Evolutionary conservation across 2,113 vertebrate genomes (phyloP).

Genomic region (Cochlearius cochlearius): DNA sequence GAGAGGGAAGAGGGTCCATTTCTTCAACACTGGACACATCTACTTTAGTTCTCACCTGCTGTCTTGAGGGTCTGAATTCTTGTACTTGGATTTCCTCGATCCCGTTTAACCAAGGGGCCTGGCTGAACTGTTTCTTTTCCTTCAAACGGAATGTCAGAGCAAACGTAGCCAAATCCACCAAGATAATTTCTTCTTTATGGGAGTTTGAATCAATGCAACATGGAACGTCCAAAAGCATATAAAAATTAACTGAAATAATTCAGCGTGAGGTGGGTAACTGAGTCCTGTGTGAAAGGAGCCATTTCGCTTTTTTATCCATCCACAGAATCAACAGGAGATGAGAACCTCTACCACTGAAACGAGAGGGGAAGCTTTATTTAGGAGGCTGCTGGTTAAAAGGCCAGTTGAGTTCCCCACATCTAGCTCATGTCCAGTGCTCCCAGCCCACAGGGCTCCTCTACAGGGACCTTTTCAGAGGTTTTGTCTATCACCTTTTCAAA

Average conservation of each 20-base stretch:
- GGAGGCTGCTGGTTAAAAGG: not conserved
- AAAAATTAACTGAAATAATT: not conserved
- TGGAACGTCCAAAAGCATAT: not conserved
- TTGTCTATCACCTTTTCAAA: not conserved
- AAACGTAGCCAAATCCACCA: not conserved
- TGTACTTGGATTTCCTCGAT: not conserved
- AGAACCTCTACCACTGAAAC: not conserved
- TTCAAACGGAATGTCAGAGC: not conserved
- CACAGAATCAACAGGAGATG: not conserved
- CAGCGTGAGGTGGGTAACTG: not conserved
- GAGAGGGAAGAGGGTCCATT: not conserved
- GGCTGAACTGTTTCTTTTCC: not conserved
- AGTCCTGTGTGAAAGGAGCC: not conserved
- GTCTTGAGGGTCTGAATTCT: not conserved
- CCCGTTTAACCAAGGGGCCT: not conserved
- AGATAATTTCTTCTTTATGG: not conserved
- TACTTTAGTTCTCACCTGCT: not conserved
- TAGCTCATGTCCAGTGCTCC: fast-evolving
- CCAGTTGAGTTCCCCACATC: not conserved
- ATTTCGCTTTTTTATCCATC: not conserved
- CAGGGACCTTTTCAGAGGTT: not conserved
- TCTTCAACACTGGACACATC: not conserved
- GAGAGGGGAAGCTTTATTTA: not conserved
- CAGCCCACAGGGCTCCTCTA: not conserved
- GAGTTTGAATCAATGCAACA: not conserved